These are phyloP conservation scores for Poecile atricapillus DNA, from an alignment of 2,113 vertebrate species.

Conservation along the genomic window DNA sequence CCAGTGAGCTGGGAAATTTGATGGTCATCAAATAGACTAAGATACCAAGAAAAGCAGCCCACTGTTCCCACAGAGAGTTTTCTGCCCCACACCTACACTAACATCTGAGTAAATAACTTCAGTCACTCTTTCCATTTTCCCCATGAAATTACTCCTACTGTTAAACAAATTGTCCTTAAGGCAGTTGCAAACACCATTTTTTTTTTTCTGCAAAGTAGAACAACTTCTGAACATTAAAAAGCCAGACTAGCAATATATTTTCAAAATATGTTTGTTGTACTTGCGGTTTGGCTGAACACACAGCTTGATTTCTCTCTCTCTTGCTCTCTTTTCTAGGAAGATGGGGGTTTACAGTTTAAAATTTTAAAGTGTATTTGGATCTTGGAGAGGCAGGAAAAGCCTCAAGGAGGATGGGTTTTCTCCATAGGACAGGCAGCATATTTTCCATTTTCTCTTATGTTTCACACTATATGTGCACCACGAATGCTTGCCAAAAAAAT, in stretches of 20 bases:
- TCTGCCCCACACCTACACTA: constrained; percentile 94
- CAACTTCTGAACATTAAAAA: constrained; percentile 74
- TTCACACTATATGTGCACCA: neutral
- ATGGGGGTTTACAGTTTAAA: constrained; percentile 39
- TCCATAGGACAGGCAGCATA: constrained; percentile 50
- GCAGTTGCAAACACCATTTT: constrained; percentile 76
- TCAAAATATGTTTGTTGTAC: constrained; percentile 63
- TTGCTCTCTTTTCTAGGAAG: constrained; percentile 35
- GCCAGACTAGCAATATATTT: constrained; percentile 49
- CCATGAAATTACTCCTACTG: constrained; percentile 90
- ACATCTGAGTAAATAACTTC: constrained; percentile 96
- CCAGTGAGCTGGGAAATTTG: constrained; percentile 79
- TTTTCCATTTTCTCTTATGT: constrained; percentile 65
- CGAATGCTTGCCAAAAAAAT: neutral
- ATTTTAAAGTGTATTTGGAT: constrained; percentile 55
- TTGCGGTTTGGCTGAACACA: constrained; percentile 41
- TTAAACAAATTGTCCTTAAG: constrained; percentile 90
- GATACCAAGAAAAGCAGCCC: constrained; percentile 91
- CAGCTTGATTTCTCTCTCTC: constrained; percentile 38
- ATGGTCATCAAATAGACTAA: constrained; percentile 85
- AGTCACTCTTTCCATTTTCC: constrained; percentile 95
- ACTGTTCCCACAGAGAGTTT: constrained; percentile 89
- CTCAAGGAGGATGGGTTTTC: constrained; percentile 54
- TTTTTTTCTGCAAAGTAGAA: constrained; percentile 63
- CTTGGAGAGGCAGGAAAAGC: constrained; percentile 53